Evolutionary conservation across 2,888 invertebrate genomes (phyloP).

Genomic region (Labia minor): DNA sequence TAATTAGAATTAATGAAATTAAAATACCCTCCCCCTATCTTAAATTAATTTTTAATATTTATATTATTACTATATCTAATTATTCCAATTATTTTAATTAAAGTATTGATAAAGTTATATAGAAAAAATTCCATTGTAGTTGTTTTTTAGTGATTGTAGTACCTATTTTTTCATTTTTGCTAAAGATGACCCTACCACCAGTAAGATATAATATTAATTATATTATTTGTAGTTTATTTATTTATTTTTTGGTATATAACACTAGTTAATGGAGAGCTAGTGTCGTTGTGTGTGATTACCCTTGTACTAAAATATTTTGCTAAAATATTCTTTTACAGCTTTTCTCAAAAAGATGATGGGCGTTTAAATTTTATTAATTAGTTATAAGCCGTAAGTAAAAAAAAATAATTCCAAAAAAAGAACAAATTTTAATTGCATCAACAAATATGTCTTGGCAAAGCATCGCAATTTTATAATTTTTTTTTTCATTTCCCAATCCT

Average conservation of each 20-base stretch:
- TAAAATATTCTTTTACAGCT: conserved; percentile 46
- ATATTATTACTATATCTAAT: neutral
- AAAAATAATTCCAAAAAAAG: conserved; percentile 9
- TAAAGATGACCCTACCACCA: no score
- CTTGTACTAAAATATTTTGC: neutral
- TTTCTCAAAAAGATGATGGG: conserved; percentile 67
- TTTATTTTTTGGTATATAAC: neutral
- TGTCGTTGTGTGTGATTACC: neutral
- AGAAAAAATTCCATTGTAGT: no score
- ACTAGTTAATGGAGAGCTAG: neutral
- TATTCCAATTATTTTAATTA: no score
- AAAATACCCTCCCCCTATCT: neutral
- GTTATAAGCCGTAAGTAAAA: conserved; percentile 21
- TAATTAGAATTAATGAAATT: neutral
- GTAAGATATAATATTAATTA: neutral
- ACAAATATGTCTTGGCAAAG: no score
- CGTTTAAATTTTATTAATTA: neutral
- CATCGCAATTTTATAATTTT: no score
- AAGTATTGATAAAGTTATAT: no score
- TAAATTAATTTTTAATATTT: conserved; percentile 20
- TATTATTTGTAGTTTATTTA: neutral
- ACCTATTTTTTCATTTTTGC: no score
- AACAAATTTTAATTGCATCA: no score
- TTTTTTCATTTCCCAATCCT: no score
- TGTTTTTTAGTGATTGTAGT: no score